A percentile compares a stretch with the other conserved stretches of the same genome.
phyloP scores from a whole-genome alignment of 2,797 vertebrate genomes.

The Hypotaenidia philippensis region DNA sequence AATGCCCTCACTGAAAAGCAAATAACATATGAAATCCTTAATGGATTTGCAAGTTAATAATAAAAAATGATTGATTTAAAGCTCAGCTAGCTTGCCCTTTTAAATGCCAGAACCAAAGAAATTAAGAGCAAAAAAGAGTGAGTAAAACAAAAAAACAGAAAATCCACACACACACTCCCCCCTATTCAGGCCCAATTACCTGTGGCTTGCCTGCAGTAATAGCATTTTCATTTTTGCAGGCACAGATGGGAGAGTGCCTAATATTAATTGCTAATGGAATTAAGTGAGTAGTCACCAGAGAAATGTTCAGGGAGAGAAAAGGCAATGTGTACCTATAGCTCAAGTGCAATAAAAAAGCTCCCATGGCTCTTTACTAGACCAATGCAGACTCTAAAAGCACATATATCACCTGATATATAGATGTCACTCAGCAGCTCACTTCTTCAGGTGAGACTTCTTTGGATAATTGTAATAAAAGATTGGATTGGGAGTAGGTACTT shows the following conservation, averaged over 20 bases:
- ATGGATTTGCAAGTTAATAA: not conserved
- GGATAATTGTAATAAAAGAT: not conserved
- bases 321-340: not conserved
- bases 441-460: not conserved
- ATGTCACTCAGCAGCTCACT: not conserved
- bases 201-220: not conserved
- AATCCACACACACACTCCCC: not conserved
- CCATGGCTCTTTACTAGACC: not conserved
- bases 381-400: not conserved
- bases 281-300: constrained; percentile 5
- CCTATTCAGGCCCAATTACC: not conserved
- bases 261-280: not conserved
- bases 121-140: not conserved
- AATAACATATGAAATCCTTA: not conserved
- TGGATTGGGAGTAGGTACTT: not conserved
- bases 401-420: not conserved
- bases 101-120: not conserved
- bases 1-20: not conserved
- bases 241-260: not conserved
- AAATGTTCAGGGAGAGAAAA: not conserved
- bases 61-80: not conserved
- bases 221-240: not conserved
- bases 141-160: not conserved
- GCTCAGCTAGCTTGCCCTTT: not conserved
- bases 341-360: not conserved